Base-by-base conservation (phyloP, 2,113 vertebrate species). In the Cettia cetti region DNA sequence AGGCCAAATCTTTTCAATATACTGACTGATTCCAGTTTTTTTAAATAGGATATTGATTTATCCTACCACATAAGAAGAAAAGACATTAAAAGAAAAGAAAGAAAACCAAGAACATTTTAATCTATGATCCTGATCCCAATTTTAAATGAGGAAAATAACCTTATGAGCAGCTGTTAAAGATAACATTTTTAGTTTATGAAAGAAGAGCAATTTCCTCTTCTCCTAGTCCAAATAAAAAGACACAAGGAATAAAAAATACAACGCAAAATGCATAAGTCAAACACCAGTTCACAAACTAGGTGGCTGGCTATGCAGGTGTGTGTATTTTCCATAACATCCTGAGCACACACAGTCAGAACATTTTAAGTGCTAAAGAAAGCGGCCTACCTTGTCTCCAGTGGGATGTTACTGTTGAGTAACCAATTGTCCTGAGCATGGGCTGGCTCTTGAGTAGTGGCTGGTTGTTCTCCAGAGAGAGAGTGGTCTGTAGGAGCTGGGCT, bases 351-450 rank as follows among this genome's bases (percentile, higher is more conserved):
- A 76, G 30, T 35, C 45, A 75, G 56, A 75, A 68, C 11, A 21
- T 0, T 15, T 2, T 33, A 80, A 53, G 14, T 19, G 40, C 56
- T 64, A 21, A 35, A 84, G 35, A 45, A 84, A 92, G 61, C 3
- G 1, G 60, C 49, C 44, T 98, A 99, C 99, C 99, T 99, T 68
- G 99, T 99, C 98, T 99, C 99, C 97, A 99, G 98, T 1, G 99
- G 99, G 94, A 99, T 99, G 98, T 99, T 99, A 96, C 99, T 99
- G 98, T 99, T 99, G 95, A 99, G 99, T 23, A 99, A 98, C 99
- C 99, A 99, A 98, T 99, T 99, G 98, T 99, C 99, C 97, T 99
- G 99, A 76, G 98, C 97, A 59, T 99, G 98, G 44, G 98, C 96
- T 11, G 98, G 98, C 87, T 99, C 99, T 90, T 98, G 99, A 27